Base-by-base conservation (phyloP, 2,113 vertebrate species). In the Bujurquina vittata region DNA sequence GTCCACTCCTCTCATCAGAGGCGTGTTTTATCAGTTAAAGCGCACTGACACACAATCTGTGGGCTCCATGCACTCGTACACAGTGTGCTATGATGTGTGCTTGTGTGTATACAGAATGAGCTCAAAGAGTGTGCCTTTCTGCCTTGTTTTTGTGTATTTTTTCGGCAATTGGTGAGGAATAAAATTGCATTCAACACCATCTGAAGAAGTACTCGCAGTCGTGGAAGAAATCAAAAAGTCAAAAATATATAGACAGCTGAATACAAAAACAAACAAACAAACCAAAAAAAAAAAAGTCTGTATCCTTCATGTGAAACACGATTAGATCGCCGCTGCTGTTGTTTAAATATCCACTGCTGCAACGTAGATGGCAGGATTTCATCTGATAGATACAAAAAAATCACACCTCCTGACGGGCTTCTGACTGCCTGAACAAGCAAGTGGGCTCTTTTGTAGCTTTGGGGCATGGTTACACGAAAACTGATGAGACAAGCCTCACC, bases 401-500 rank as follows among this genome's bases (percentile, higher is more conserved):
- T 7, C 52, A 74, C 55, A 55, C 22, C 72, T 76, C 12, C 62
- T 54, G 56, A 26, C 23, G 4, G 15, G 63, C 62, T 58, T 22
- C 59, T 81, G 59, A 88, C 17, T 43, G 58, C 59, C 65, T 87
- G 43, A 80, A 80, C 61, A 63, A 60, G 81, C 31, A 22, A 17
- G 57, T 12, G 5, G 40, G 23, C 77, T 65, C 20, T 77, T 73
- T 61, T 22, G 40, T 77, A 69, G 85, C 86, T 60, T 29, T 10
- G 10, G 81, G 81, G 76, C 81, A 91, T 43, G n/a, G 82, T 88
- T 87, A 78, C 65, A 79, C 81, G 54, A 33, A 88, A 90, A 91
- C 81, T 77, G 57, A 90, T 84, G 84, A 90, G 81, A 87, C 86
- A 85, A 90, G 90, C 83, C 82, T 87, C 49, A 43, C 57, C 74